Evolutionary conservation across 2,113 vertebrate genomes (phyloP).

Genomic region (Paedocypris sp.): DNA sequence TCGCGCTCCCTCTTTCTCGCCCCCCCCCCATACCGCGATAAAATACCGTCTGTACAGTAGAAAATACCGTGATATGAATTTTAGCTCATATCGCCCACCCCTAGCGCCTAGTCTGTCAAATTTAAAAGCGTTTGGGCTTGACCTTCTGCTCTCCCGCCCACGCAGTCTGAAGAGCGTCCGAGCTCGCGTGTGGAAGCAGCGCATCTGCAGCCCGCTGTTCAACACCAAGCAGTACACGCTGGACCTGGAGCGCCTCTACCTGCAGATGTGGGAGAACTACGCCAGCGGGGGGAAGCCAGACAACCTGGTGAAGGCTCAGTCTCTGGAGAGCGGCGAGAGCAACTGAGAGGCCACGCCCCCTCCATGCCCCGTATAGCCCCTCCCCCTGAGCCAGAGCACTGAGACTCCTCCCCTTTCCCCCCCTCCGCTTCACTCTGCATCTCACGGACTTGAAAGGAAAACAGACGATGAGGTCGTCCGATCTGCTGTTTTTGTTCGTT

Average conservation of each 20-base stretch:
- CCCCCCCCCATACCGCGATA: no score
- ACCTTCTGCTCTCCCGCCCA: background rate
- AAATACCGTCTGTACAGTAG: no score
- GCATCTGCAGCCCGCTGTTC: constrained; percentile 94
- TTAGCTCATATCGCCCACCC: no score
- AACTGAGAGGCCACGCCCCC: constrained; percentile 55
- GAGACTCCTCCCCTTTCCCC: constrained; percentile 5
- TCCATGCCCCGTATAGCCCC: background rate
- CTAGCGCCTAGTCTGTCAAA: background rate
- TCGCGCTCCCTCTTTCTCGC: no score
- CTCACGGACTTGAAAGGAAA: no score
- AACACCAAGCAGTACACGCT: constrained; percentile 96
- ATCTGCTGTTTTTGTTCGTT: constrained; percentile 6
- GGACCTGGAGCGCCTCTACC: constrained; percentile 88
- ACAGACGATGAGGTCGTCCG: no score
- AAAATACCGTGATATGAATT: no score
- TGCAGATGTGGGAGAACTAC: constrained; percentile 94
- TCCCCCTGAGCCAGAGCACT: constrained; percentile 35
- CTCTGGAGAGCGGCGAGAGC: constrained; percentile 75
- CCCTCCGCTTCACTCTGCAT: no score
- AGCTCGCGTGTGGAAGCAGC: constrained; percentile 92
- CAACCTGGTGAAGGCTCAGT: constrained; percentile 72
- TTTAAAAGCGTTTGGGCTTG: background rate
- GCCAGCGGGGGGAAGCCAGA: constrained; percentile 83
- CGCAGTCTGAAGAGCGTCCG: constrained; percentile 88